These are phyloP conservation scores for Unio delphinus DNA, from an alignment of 2,888 invertebrate genomes.

Conservation along the genomic window DNA sequence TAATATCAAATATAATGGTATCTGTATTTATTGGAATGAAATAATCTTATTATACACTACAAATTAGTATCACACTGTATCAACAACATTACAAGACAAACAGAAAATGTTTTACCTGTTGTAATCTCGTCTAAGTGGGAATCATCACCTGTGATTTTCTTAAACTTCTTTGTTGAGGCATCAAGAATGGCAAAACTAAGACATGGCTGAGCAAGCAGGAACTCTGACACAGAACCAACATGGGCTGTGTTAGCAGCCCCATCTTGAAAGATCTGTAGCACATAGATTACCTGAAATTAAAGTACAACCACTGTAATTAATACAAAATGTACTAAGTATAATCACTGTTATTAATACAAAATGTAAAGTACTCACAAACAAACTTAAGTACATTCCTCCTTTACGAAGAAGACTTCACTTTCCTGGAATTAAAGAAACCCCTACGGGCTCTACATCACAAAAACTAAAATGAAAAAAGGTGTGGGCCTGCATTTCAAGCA, in stretches of 20 bases:
- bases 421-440: too few species aligned
- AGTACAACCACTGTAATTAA: neutral
- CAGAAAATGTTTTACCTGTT: slow-evolving; percentile 52
- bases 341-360: too few species aligned
- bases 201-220: slow-evolving; percentile 88
- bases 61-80: neutral
- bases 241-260: slow-evolving; percentile 57
- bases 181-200: slow-evolving; percentile 91
- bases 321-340: neutral
- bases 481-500: too few species aligned
- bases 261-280: slow-evolving; percentile 79
- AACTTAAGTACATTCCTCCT: too few species aligned
- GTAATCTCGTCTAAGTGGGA: slow-evolving; percentile 65
- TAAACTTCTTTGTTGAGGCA: slow-evolving; percentile 72
- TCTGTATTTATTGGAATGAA: neutral
- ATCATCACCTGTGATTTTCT: slow-evolving; percentile 53
- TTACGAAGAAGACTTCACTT: too few species aligned
- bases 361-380: too few species aligned
- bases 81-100: neutral
- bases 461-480: too few species aligned
- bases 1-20: too few species aligned
- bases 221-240: slow-evolving; percentile 81
- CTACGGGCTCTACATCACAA: too few species aligned
- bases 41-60: neutral
- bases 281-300: slow-evolving; percentile 79